These are phyloP conservation scores for Salarias fasciatus DNA, from an alignment of 2,797 vertebrate species.

Conservation along the genomic window DNA sequence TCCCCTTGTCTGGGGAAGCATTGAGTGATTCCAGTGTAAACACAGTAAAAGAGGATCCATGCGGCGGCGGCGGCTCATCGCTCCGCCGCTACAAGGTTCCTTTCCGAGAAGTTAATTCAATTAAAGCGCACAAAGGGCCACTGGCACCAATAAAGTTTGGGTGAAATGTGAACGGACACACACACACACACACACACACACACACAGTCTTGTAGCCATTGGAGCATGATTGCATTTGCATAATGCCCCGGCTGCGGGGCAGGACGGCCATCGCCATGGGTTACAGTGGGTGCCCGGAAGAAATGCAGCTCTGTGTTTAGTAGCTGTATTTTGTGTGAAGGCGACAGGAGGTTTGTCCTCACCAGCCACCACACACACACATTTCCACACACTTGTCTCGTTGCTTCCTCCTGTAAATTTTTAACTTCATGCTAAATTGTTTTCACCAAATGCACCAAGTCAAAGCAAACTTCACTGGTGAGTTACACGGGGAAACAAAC, in stretches of 20 bases:
- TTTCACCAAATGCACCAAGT: no score
- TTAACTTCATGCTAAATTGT: no score
- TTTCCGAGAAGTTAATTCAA: conserved; percentile 72
- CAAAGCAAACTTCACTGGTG: no score
- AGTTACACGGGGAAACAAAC: no score
- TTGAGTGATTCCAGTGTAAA: conserved; percentile 51
- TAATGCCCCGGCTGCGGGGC: conserved; percentile 51
- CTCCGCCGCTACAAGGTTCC: conserved; percentile 56
- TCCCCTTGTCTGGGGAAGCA: conserved; percentile 22
- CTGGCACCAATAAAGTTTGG: conserved; percentile 65
- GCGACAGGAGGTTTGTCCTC: conserved; percentile 31
- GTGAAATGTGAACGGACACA: conserved; percentile 68
- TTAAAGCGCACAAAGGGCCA: conserved; percentile 70
- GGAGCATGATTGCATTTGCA: conserved; percentile 61
- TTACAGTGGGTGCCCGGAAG: conserved; percentile 50
- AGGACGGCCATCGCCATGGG: conserved; percentile 57
- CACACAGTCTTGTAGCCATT: conserved; percentile 53
- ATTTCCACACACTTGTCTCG: no score
- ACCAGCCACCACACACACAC: conserved; percentile 1
- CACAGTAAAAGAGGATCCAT: conserved; percentile 47
- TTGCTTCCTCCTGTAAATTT: no score
- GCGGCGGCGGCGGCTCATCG: conserved; percentile 33
- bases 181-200: conserved; percentile 31
- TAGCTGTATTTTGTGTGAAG: conserved; percentile 34
- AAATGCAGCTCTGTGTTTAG: conserved; percentile 37